Base-by-base conservation (phyloP, 2,888 invertebrate genomes). In the Quadriops clusia region DNA sequence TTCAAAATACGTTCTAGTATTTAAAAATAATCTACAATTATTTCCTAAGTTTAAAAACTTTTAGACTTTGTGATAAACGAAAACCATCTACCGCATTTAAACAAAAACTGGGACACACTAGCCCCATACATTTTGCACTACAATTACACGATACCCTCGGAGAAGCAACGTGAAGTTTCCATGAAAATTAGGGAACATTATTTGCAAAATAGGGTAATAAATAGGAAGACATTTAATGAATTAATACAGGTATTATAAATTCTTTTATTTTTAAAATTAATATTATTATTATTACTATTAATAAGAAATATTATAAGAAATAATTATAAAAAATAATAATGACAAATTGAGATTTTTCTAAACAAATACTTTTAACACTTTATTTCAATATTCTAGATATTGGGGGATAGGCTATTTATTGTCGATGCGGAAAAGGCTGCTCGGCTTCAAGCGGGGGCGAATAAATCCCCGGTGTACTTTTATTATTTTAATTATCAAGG, bases 41-140 rank as follows among this genome's bases (percentile, higher is more conserved):
- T 18, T 28, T n/a, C 3, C 16, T 3, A 14, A 10, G n/a, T n/a
- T n/a, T n/a, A n/a, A n/a, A 6, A 17, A 7, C n/a, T 30, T 36
- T 2, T 43, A 64, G 6, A 54, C 74, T 3, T 45, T 58, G 8
- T 22, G 14, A n/a, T 31, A 5, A 20, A 41, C 16, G 32, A 35
- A 8, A 8, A 36, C 22, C 32, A 32, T 14, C 29, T 45, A 17
- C 12, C 23, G n/a, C 64, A 71, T 20, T 46, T 76, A 25, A 70
- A 74, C 26, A 49, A 61, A 0, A 62, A 67, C 17, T 79, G 76
- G 69, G 63, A 68, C 8, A 59, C 67, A 14, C 54, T 77, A n/a
- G 73, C 74, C 2, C 71, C 74, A 23, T 53, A 66, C 39, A 65
- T 74, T 37, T 67, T 77, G 23, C 73, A 74, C 47, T 77, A 64